Conservation (phyloP, 1,140 invertebrate species). For the Aricia agestis region DNA sequence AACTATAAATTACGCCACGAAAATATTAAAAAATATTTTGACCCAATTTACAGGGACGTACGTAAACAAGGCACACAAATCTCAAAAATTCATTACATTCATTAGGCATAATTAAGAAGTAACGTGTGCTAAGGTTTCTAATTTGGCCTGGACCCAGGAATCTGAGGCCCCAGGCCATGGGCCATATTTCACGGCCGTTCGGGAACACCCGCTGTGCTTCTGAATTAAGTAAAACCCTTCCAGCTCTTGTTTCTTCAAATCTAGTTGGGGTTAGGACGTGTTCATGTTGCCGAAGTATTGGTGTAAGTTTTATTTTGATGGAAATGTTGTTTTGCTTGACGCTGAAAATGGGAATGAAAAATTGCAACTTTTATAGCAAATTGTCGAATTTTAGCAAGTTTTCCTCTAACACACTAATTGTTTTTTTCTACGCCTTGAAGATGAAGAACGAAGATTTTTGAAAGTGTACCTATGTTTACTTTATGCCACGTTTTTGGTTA, state of each 20-base stretch:
- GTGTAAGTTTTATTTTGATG: too few species aligned
- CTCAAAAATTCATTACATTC: not conserved
- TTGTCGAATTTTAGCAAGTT: too few species aligned
- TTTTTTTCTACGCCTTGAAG: too few species aligned
- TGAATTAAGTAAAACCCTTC: constrained; percentile 76
- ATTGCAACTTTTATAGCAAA: too few species aligned
- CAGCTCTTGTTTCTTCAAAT: constrained; percentile 74
- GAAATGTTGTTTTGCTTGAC: too few species aligned
- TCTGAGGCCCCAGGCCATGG: constrained; percentile 56
- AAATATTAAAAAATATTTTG: not conserved
- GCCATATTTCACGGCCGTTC: constrained; percentile 72
- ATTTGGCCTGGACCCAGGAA: constrained; percentile 39
- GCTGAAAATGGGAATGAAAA: too few species aligned
- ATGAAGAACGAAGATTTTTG: too few species aligned
- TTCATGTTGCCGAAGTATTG: constrained; percentile 28
- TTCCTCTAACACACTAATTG: too few species aligned
- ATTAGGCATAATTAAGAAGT: not conserved
- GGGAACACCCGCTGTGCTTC: constrained; percentile 75
- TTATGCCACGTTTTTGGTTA: too few species aligned
- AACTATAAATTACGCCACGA: too few species aligned
- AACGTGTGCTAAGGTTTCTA: constrained; percentile 18
- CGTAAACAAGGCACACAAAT: not conserved
- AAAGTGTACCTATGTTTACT: too few species aligned
- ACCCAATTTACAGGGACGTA: not conserved
- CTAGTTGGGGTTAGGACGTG: constrained; percentile 54